Conservation (phyloP, 2,888 invertebrate genomes). For the Dioctria linearis region DNA sequence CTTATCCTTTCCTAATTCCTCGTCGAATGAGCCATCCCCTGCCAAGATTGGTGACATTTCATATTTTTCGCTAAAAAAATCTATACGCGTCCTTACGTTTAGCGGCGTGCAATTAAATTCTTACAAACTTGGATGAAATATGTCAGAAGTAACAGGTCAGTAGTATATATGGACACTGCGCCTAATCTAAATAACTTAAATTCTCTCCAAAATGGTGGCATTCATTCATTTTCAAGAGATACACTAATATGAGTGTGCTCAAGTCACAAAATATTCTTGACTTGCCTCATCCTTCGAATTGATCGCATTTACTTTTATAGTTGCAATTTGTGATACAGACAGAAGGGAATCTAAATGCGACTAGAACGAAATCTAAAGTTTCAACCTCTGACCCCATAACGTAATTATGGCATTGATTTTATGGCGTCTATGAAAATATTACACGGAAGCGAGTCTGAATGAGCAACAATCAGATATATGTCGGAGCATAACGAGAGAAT, state of each 20-base stretch:
- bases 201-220: background rate
- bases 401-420: constrained; percentile 57
- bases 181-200: background rate
- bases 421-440: constrained; percentile 55
- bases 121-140: too few relatives aligned
- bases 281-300: constrained; percentile 22
- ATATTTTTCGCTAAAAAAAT: too few relatives aligned
- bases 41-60: too few relatives aligned
- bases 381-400: constrained; percentile 30
- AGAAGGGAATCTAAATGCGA: constrained; percentile 7
- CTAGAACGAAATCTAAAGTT: constrained; percentile 32
- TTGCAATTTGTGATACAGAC: background rate
- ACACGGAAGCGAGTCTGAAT: constrained; percentile 49
- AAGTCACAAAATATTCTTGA: background rate
- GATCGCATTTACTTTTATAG: constrained; percentile 35
- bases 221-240: background rate
- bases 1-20: too few relatives aligned
- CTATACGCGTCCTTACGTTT: too few relatives aligned
- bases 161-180: too few relatives aligned
- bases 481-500: constrained; percentile 17
- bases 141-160: too few relatives aligned
- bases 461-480: constrained; percentile 56
- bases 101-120: too few relatives aligned
- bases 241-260: background rate
- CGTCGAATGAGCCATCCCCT: too few relatives aligned